Conservation (phyloP, 2,888 invertebrate species). For the Monopis laevigella region DNA sequence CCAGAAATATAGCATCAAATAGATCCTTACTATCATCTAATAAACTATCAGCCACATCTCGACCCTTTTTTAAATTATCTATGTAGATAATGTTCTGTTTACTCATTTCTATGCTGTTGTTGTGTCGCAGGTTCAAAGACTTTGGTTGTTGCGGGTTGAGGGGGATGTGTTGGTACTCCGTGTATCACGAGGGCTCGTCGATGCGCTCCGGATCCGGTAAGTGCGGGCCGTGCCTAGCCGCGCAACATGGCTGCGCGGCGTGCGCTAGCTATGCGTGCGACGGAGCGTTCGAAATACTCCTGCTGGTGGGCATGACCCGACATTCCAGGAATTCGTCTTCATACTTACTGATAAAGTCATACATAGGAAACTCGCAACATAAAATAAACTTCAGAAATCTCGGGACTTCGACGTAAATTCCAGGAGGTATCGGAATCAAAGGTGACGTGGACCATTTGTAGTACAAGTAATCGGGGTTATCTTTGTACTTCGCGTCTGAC, state of each 20-base stretch:
- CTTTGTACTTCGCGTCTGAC: conserved; percentile 88
- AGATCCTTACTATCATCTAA: conserved; percentile 49
- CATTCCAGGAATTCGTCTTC: conserved; percentile 73
- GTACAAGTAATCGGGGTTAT: conserved; percentile 85
- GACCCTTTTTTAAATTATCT: conserved; percentile 50
- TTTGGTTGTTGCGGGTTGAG: conserved; percentile 46
- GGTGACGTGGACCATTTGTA: conserved; percentile 92
- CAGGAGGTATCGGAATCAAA: conserved; percentile 87
- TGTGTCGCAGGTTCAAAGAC: conserved; percentile 54
- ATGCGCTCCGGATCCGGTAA: conserved; percentile 14
- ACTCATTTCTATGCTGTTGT: conserved; percentile 55
- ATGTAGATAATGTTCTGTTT: conserved; percentile 52
- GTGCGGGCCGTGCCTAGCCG: conserved; percentile 47
- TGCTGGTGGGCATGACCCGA: conserved; percentile 75
- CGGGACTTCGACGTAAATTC: conserved; percentile 88
- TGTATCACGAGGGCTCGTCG: conserved; percentile 56
- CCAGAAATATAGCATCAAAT: conserved; percentile 31
- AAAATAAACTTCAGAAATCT: conserved; percentile 81
- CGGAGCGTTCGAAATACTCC: conserved; percentile 74
- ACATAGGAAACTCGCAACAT: conserved; percentile 91
- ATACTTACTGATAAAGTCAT: conserved; percentile 83
- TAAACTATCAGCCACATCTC: conserved; percentile 45
- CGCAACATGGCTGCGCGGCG: conserved; percentile 52
- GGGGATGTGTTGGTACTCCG: too few species aligned
- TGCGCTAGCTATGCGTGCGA: conserved; percentile 75